Conservation (phyloP, 2,797 vertebrate genomes). For the Fratercula arctica region DNA sequence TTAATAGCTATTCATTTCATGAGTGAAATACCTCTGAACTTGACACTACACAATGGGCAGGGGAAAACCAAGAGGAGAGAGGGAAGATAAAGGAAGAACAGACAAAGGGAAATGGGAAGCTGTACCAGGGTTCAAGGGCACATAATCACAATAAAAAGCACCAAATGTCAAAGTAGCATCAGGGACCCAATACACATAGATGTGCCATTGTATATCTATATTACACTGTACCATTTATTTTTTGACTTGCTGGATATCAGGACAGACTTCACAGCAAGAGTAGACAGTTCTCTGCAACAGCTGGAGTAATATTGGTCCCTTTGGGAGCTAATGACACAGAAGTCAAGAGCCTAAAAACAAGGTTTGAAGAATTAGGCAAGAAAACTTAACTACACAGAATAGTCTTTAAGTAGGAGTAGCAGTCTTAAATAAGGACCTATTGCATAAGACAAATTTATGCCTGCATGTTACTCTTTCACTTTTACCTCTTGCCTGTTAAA, state of each 20-base stretch:
- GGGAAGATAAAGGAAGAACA: background rate
- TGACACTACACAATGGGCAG: background rate
- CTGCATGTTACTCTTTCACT: background rate
- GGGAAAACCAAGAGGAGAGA: background rate
- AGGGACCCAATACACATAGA: background rate
- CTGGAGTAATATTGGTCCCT: background rate
- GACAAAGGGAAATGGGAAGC: background rate
- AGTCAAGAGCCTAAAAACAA: background rate
- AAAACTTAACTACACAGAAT: background rate
- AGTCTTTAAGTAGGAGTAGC: constrained; percentile 19
- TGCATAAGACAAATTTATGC: constrained; percentile 17
- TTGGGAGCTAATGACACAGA: background rate
- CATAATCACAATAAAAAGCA: background rate
- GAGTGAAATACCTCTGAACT: background rate
- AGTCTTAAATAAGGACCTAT: constrained; percentile 24
- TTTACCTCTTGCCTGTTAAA: constrained; percentile 31
- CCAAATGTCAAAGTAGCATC: background rate
- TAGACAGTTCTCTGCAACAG: background rate
- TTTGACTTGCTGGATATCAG: background rate
- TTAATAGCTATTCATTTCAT: background rate
- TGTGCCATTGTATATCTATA: background rate
- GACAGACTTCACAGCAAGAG: background rate
- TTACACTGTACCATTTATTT: background rate
- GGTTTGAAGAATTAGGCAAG: background rate
- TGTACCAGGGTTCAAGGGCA: background rate